Base-by-base conservation (phyloP, 2,888 invertebrate genomes). In the Empis livida region DNA sequence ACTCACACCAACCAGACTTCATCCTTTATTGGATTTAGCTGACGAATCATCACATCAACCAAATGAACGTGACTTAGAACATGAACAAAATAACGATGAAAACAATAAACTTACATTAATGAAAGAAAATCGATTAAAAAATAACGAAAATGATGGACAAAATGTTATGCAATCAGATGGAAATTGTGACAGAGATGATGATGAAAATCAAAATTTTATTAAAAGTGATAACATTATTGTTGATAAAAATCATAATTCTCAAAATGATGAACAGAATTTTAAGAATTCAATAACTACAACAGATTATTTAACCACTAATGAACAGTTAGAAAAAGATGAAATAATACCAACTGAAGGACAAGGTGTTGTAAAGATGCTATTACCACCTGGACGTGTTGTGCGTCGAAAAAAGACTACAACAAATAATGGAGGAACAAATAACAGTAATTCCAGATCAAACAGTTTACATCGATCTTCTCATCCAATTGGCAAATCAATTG, bases 301-400 rank as follows among this genome's bases (percentile, higher is more conserved):
- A 42, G 39, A 31, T 14, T 27, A 16, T 16, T 31, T 43, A 41
- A 38, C 39, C 10, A 47, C 44, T 42, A 51, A 43, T 49, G 32
- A 11, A 16, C 16, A 27, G 13, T 10, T 10, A 44, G 30, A 23
- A 11, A 20, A 46, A 2, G 41, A 41, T n/a, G 43, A 37, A 20
- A 35, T 16, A 13, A 74, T 75, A n/a, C 71, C 77, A 1, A 71
- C 72, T 6, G 79, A 80, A 56, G 76, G 77, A 45, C 72, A 71
- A 43, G 73, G 75, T 37, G 69, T 79, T 44, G 77, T 82, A 9
- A 78, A 77, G 59, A 79, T 80, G 3, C 79, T 80, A 57, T 61
- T 84, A 53, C 78, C 82, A 15, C 78, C 82, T n/a, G 85, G 82
- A 51, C 82, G 84, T 73, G 84, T 82, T 3, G 55, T 68, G 42